These are phyloP conservation scores for Danio albolineatus DNA, from an alignment of 2,797 vertebrate species.

Conservation along the genomic window DNA sequence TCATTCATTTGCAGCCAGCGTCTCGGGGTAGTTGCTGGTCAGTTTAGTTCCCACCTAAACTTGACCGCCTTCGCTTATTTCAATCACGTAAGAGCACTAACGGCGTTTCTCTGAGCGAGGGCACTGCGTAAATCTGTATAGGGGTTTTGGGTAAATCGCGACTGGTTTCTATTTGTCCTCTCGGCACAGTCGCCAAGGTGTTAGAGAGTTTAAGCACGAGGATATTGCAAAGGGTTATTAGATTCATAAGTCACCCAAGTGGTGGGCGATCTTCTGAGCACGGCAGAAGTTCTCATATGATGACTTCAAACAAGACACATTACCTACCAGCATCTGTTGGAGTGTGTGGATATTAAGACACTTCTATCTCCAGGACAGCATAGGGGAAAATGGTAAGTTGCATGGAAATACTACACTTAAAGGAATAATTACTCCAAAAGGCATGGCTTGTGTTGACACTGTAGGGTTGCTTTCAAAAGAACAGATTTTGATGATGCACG, in stretches of 20 bases:
- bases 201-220: slow-evolving; percentile 95
- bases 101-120: slow-evolving; percentile 87
- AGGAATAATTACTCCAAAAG: slow-evolving; percentile 79
- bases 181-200: slow-evolving; percentile 91
- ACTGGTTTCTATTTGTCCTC: slow-evolving; percentile 89
- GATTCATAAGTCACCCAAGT: slow-evolving; percentile 99
- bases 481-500: slow-evolving; percentile 31
- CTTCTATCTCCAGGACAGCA: slow-evolving; percentile 97
- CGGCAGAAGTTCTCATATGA: slow-evolving; percentile 99
- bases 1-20: slow-evolving; percentile 52
- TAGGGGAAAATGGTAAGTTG: slow-evolving; percentile 97
- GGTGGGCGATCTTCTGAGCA: slow-evolving; percentile 99
- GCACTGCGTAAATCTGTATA: slow-evolving; percentile 89
- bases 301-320: slow-evolving; percentile 99
- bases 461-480: slow-evolving; percentile 68
- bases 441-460: slow-evolving; percentile 78
- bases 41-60: slow-evolving; percentile 79
- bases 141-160: slow-evolving; percentile 82
- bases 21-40: slow-evolving; percentile 71
- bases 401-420: slow-evolving; percentile 75
- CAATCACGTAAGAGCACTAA: slow-evolving; percentile 92
- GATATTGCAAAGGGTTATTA: slow-evolving; percentile 99
- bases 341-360: slow-evolving; percentile 99
- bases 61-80: slow-evolving; percentile 86
- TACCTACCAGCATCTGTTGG: slow-evolving; percentile 99